These are phyloP conservation scores for Epirrita christyi DNA, from an alignment of 2,888 invertebrate species.

Conservation along the genomic window DNA sequence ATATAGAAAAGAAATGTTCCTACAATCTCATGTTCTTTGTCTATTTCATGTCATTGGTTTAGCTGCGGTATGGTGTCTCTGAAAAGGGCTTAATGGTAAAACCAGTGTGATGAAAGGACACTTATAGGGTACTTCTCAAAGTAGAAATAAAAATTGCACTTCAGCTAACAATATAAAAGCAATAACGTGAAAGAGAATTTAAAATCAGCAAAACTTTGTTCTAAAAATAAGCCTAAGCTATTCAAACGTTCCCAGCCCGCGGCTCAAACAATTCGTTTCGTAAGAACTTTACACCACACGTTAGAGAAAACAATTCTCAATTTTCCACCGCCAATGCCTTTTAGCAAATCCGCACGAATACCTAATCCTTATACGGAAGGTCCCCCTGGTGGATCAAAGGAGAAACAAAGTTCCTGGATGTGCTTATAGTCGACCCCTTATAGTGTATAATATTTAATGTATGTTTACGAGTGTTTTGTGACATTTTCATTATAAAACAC, in stretches of 20 bases:
- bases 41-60: no score
- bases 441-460: neutral
- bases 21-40: no score
- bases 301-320: constrained; percentile 75
- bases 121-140: no score
- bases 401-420: constrained; percentile 58
- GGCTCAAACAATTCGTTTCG: constrained; percentile 56
- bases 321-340: constrained; percentile 69
- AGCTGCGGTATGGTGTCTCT: no score
- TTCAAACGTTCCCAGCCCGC: constrained; percentile 7
- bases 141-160: no score
- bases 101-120: no score
- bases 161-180: no score
- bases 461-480: constrained; percentile 11
- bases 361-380: constrained; percentile 74
- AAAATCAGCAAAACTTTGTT: neutral
- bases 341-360: constrained; percentile 76
- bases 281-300: constrained; percentile 63
- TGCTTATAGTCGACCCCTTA: constrained; percentile 37
- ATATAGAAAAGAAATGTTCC: no score
- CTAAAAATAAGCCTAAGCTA: constrained; percentile 8
- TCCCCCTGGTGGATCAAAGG: constrained; percentile 62
- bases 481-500: neutral
- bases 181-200: no score
- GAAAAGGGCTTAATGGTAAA: no score